Percentiles rank a stretch among this genome's conserved stretches.
Conservation (phyloP, 2,113 vertebrate genomes). For the Erythrolamprus reginae region DNA sequence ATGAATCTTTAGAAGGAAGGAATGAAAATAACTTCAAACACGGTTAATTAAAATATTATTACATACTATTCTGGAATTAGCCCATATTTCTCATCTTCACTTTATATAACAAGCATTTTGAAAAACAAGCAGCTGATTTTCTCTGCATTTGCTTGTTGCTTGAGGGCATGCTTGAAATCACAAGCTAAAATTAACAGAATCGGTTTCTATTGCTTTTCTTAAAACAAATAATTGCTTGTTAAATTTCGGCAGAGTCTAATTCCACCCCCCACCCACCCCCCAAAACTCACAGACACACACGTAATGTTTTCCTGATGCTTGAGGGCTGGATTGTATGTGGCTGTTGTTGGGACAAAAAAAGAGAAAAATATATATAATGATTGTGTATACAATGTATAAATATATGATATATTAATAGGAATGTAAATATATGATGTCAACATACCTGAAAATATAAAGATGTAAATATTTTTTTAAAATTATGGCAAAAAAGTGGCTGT, state of each 20-base stretch:
- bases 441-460: too few species aligned
- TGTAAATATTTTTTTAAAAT: too few species aligned
- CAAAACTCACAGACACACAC: background rate
- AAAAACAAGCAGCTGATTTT: constrained; percentile 13
- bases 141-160: background rate
- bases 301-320: background rate
- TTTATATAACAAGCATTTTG: background rate
- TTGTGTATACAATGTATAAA: too few species aligned
- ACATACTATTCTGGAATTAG: background rate
- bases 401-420: too few species aligned
- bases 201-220: constrained; percentile 9
- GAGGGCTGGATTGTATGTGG: background rate
- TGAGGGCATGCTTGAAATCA: background rate
- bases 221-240: constrained; percentile 8
- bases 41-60: background rate
- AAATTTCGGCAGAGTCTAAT: background rate
- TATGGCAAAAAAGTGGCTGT: too few species aligned
- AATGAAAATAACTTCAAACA: constrained; percentile 12
- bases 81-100: constrained; percentile 1
- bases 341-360: too few species aligned
- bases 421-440: too few species aligned
- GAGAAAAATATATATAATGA: too few species aligned
- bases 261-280: background rate
- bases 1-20: constrained; percentile 6
- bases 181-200: constrained; percentile 5